Evolutionary conservation across 1,140 invertebrate genomes (phyloP), one percentile per base, ranked within the genome.

Genomic region (Drosophila saltans): DNA sequence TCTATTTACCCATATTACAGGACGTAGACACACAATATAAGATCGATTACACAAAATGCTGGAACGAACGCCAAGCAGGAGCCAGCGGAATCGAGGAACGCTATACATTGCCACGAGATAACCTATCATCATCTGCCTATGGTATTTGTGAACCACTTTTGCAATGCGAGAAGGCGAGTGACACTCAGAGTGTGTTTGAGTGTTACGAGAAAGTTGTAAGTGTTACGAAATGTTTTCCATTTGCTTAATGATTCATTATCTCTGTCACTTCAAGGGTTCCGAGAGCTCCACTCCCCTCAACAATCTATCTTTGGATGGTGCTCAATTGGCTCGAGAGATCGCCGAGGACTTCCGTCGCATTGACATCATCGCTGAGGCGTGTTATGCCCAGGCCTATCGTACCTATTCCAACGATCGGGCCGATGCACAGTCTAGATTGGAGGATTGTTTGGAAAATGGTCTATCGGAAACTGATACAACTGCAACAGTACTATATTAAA

Each of bases 121-220:
- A 48, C 7, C 45, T 48, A 2, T 7, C 16, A 9, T 21, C 16
- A 6, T 4, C 6, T 48, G 45, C 45, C 1, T 24, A 48, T 48
- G 16, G 7, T 8, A 48, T 48, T 24, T 48, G 45, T 9, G 45
- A 16, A 8, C 45, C 45, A 9, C 16, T 48, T 1, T 7, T 48
- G 16, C 7, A 21, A 24, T 48, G 45, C 45, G 45, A 48, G 21
- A 2, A 48, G 45, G 6, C 21, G 1, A 24, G 16, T 9, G 45
- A 24, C 2, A 48, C 16, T 0, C 45, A 48, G 16, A 48, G 21
- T 21, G 45, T 48, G 7, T 48, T 48, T 21, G 45, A 48, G 45
- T 48, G 45, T 21, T 48, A 52, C 45, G 21, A 26, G 21, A 52
- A 52, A 52, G 45, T 52, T 52, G 45, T 52, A 52, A 52, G 45